phyloP scores from a whole-genome alignment of 2,113 vertebrate species.

The Seriola dumerili region DNA sequence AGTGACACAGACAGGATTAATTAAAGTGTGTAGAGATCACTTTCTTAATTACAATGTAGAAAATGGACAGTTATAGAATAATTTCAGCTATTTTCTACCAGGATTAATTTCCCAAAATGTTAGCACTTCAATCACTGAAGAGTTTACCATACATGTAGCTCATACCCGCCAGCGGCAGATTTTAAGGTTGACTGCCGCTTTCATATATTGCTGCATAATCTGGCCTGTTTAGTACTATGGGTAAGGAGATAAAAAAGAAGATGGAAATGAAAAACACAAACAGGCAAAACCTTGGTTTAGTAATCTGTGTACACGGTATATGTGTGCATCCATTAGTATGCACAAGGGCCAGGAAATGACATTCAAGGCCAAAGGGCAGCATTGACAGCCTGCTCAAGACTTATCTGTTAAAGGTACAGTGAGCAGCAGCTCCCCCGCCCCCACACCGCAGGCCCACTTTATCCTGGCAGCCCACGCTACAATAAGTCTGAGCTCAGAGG shows the following conservation, averaged over 20 bases:
- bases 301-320: not conserved
- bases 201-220: conserved; percentile 5
- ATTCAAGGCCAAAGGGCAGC: conserved; percentile 29
- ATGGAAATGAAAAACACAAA: not conserved
- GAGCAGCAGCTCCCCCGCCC: conserved; percentile 12
- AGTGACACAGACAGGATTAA: conserved; percentile 24
- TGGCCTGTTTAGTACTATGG: not conserved
- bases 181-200: not conserved
- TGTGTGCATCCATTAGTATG: conserved; percentile 37
- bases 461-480: conserved; percentile 49
- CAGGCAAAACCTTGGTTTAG: not conserved
- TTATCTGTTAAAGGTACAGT: conserved; percentile 59
- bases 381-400: conserved; percentile 32
- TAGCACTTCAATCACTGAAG: not conserved
- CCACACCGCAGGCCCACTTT: conserved; percentile 29
- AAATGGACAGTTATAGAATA: not conserved
- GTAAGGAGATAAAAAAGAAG: not conserved
- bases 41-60: conserved; percentile 17
- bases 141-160: not conserved
- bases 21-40: not conserved
- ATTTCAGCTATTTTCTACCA: not conserved
- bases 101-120: not conserved
- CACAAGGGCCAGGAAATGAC: conserved; percentile 7
- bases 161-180: not conserved
- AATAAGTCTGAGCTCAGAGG: conserved; percentile 56